A percentile compares a stretch with the other conserved stretches of the same genome.
Evolutionary conservation across 2,888 invertebrate genomes (phyloP).

Genomic region (Therioaphis trifolii): DNA sequence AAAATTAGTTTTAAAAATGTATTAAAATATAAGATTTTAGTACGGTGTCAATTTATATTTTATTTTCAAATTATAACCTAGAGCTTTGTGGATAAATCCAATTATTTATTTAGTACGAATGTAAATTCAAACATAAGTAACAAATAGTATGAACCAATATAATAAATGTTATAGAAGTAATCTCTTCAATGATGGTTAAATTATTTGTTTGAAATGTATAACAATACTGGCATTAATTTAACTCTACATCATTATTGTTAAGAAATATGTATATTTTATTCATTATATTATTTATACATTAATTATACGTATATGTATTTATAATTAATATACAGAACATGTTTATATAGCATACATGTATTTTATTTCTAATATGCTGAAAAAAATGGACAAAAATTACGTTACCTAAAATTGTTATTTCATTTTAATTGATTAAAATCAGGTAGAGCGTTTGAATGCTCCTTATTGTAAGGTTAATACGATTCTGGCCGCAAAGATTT

Average conservation of each 20-base stretch:
- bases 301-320: background rate
- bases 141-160: conserved; percentile 11
- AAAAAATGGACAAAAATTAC: too few relatives aligned
- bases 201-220: conserved; percentile 4
- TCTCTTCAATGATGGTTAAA: conserved; percentile 1
- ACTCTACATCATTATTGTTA: background rate
- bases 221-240: background rate
- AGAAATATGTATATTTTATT: background rate
- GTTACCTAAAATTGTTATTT: too few relatives aligned
- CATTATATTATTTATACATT: background rate
- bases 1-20: background rate
- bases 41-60: background rate
- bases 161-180: background rate
- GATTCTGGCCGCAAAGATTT: too few relatives aligned
- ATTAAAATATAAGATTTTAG: background rate
- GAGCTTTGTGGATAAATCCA: background rate
- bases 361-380: too few relatives aligned
- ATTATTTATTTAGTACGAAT: conserved; percentile 9
- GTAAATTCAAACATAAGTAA: background rate
- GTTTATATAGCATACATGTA: too few relatives aligned
- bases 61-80: conserved; percentile 1
- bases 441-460: too few relatives aligned
- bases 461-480: too few relatives aligned
- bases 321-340: too few relatives aligned
- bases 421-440: too few relatives aligned